Evolutionary conservation across 2,797 vertebrate species (phyloP), one percentile per base, ranked within the genome.

Genomic region (Trachops cirrhosus): DNA sequence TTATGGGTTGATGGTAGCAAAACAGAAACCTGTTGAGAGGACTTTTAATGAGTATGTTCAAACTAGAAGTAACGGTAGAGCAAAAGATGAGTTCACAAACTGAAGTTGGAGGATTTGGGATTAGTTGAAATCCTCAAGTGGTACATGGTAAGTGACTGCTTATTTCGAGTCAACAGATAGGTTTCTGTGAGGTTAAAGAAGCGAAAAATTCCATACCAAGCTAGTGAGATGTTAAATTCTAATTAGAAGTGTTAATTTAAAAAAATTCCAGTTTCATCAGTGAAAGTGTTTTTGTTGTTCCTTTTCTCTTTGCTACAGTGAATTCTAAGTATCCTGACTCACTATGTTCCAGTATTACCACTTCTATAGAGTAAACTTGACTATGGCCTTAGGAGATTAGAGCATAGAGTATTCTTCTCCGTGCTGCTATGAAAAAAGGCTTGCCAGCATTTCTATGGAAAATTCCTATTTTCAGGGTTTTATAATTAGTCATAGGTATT

Each of bases 211-310:
- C 98, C 98, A 98, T 98, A 98, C 98, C 97, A 98, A 98, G 98
- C 98, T 98, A 99, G 98, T 98, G 98, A 98, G 98, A 98, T 99
- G 98, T 98, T 99, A 99, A 99, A 98, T 99, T 98, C 98, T 99
- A 99, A 99, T 99, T 99, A 98, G 98, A 98, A 99, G 98, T 99
- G 98, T 98, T 99, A 99, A 98, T 99, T 99, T 24, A 98, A 98
- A 92, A 97, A 97, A 98, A 98, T 98, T 98, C 98, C 98, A 99
- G 98, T 99, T 99, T 98, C 98, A 98, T 98, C 98, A 98, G 98
- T 96, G 98, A 98, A 98, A 98, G 98, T 98, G 98, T 98, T 98
- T 98, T 98, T 98, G 98, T 98, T 98, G 98, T 98, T 98, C 97
- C 77, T 97, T 98, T 97, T 98, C 98, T 98, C 98, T 98, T 98